Conservation (phyloP, 2,888 invertebrate species). For the Leptinotarsa peninsularis region DNA sequence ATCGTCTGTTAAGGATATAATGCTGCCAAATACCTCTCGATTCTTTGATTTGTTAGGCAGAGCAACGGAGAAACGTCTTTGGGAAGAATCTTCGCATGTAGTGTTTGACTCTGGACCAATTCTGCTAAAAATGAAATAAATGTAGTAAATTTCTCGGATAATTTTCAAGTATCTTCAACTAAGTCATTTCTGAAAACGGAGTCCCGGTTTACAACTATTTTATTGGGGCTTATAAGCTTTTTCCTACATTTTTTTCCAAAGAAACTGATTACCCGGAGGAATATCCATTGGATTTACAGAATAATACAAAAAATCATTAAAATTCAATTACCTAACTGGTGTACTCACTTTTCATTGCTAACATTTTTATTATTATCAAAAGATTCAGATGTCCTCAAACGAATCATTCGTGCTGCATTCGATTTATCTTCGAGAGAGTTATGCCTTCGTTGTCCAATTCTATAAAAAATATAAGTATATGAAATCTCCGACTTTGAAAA, state of each 20-base stretch:
- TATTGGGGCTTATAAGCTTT: too few species aligned
- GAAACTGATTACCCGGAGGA: neutral
- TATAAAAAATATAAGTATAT: constrained; percentile 16
- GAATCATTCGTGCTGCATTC: constrained; percentile 50
- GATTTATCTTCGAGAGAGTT: constrained; percentile 60
- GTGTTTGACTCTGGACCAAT: constrained; percentile 29
- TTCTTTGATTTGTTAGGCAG: constrained; percentile 41
- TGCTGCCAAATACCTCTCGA: constrained; percentile 63
- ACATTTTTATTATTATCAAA: constrained; percentile 43
- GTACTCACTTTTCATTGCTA: constrained; percentile 7
- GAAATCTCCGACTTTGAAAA: too few species aligned
- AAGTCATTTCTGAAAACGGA: neutral
- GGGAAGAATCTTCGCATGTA: constrained; percentile 27
- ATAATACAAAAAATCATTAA: neutral
- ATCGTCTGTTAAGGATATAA: constrained; percentile 62
- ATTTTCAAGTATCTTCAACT: neutral
- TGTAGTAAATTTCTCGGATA: neutral
- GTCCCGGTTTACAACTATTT: too few species aligned
- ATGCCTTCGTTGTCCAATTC: constrained; percentile 55
- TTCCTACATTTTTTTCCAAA: neutral
- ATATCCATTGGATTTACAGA: neutral
- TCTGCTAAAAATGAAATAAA: constrained; percentile 16
- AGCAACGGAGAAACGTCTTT: constrained; percentile 46
- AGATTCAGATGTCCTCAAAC: constrained; percentile 56
- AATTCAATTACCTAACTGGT: neutral